Conservation (phyloP, 2,113 vertebrate genomes). For the Agelaius tricolor region DNA sequence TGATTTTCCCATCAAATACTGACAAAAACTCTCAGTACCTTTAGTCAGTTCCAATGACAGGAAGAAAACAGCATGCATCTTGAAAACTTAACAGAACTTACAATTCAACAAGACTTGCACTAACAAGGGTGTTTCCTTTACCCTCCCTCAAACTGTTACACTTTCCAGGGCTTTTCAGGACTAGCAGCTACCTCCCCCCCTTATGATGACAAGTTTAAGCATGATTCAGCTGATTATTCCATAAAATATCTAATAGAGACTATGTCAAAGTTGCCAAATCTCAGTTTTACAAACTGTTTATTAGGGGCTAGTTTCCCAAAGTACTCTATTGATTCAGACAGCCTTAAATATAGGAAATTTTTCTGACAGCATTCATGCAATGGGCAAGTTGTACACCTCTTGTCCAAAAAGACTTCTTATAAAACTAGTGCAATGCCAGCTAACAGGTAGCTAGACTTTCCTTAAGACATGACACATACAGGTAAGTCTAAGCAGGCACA, state of each 20-base stretch:
- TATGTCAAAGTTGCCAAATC: not conserved
- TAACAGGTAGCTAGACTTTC: not conserved
- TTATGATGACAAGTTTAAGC: not conserved
- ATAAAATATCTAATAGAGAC: not conserved
- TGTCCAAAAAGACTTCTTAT: not conserved
- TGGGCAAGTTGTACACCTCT: not conserved
- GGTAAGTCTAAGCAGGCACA: not conserved
- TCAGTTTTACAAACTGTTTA: not conserved
- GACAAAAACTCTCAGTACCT: not conserved
- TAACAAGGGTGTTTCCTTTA: not conserved
- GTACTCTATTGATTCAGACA: not conserved
- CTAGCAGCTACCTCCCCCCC: not conserved
- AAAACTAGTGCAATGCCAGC: not conserved
- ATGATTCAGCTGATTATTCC: not conserved
- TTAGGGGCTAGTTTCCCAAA: not conserved
- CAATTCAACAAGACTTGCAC: not conserved
- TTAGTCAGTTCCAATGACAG: not conserved
- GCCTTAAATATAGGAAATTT: not conserved
- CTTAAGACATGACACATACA: not conserved
- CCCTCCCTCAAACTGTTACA: not conserved
- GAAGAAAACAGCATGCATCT: not conserved
- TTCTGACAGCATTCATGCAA: not conserved
- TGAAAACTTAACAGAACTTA: not conserved
- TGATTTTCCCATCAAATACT: not conserved
- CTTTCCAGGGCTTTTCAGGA: not conserved